Evolutionary conservation across 2,113 vertebrate genomes (phyloP).

Genomic region (Oenanthe oenanthe): DNA sequence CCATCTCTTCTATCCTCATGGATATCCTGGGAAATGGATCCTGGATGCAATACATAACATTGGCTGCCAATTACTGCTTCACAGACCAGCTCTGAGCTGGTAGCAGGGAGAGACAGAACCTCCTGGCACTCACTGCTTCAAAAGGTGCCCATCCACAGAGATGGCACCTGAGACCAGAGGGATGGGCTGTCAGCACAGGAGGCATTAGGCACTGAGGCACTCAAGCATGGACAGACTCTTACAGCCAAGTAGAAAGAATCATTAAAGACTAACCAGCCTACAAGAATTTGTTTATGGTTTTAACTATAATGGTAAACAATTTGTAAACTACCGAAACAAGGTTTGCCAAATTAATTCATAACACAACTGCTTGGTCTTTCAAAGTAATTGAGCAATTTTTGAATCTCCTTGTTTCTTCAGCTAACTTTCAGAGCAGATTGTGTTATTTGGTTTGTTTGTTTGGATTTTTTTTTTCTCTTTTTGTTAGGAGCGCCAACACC

Average conservation of each 20-base stretch:
- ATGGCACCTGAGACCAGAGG: neutral
- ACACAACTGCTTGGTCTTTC: neutral
- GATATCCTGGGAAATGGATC: constrained; percentile 74
- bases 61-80: constrained; percentile 74
- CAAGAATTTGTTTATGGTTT: neutral
- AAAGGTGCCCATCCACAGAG: constrained; percentile 65
- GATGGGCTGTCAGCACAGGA: neutral
- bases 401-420: neutral
- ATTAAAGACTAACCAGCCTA: neutral
- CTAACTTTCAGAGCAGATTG: neutral
- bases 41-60: constrained; percentile 54
- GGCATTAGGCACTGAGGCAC: neutral
- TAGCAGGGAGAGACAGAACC: constrained; percentile 65
- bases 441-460: neutral
- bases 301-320: neutral
- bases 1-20: constrained; percentile 64
- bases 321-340: neutral
- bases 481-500: neutral
- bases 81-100: constrained; percentile 25
- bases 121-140: constrained; percentile 62
- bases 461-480: neutral
- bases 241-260: neutral
- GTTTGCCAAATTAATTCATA: neutral
- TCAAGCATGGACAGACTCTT: neutral
- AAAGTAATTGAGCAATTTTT: neutral